Conservation (phyloP, 2,888 invertebrate species). For the Agrochola lota region DNA sequence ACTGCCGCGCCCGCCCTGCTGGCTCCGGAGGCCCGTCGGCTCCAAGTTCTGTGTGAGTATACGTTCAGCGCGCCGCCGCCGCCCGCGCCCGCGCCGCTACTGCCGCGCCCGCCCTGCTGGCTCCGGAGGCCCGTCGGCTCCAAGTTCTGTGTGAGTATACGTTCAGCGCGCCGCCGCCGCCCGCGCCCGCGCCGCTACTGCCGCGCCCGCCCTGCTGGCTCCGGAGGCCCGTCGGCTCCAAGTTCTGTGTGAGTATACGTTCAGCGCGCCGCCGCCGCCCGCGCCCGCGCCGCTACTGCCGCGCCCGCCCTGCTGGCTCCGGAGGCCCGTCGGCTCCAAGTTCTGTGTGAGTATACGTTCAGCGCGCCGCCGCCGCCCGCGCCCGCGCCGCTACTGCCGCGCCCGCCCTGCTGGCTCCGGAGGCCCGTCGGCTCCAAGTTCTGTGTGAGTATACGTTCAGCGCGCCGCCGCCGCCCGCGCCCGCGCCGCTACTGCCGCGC, state of each 20-base stretch:
- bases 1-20: conserved; percentile 95
- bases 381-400: conserved; percentile 92
- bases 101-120: conserved; percentile 96
- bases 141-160: conserved; percentile 94
- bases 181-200: conserved; percentile 91
- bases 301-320: conserved; percentile 95
- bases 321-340: conserved; percentile 93
- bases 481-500: conserved; percentile 92
- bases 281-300: conserved; percentile 92
- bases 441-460: conserved; percentile 94
- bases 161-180: conserved; percentile 91
- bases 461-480: conserved; percentile 89
- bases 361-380: conserved; percentile 90
- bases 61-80: conserved; percentile 92
- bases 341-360: conserved; percentile 95
- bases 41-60: conserved; percentile 95
- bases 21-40: conserved; percentile 95
- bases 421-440: conserved; percentile 95
- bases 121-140: conserved; percentile 94
- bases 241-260: conserved; percentile 94
- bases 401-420: conserved; percentile 96
- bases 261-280: conserved; percentile 91
- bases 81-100: conserved; percentile 90
- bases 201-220: conserved; percentile 97
- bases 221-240: conserved; percentile 93